A percentile compares a stretch with the other conserved stretches of the same genome.
These are phyloP conservation scores for Microctenopoma steveboyesi DNA, from an alignment of 2,797 vertebrate species.

Conservation along the genomic window DNA sequence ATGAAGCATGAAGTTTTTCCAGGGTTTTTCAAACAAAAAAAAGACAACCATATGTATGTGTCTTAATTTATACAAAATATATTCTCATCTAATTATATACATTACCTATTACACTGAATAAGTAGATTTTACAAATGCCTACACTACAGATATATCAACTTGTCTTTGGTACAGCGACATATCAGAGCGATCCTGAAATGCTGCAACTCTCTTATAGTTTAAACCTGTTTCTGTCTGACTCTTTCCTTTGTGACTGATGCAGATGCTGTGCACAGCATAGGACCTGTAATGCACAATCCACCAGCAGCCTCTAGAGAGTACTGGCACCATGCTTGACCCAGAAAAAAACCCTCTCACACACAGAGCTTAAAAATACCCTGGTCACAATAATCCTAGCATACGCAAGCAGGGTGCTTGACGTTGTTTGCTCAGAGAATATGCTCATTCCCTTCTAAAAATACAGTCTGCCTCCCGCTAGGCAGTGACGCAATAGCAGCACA, in stretches of 20 bases:
- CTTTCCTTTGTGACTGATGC: conserved; percentile 38
- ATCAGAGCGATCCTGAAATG: conserved; percentile 1
- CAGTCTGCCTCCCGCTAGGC: conserved; percentile 56
- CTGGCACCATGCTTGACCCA: conserved; percentile 75
- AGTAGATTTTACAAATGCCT: neutral
- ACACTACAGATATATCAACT: conserved; percentile 9
- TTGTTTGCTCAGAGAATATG: conserved; percentile 77
- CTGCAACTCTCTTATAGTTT: neutral
- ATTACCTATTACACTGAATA: neutral
- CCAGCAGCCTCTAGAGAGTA: conserved; percentile 59
- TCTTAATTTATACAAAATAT: conserved; percentile 2
- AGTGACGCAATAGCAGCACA: conserved; percentile 75
- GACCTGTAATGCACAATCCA: conserved; percentile 48
- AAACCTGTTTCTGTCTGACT: conserved; percentile 20
- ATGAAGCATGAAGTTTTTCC: neutral
- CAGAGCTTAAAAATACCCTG: conserved; percentile 75
- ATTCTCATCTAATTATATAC: neutral
- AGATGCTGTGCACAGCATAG: conserved; percentile 50
- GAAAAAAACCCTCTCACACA: conserved; percentile 71
- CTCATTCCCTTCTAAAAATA: conserved; percentile 82
- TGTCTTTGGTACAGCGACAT: conserved; percentile 1
- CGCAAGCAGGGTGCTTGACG: conserved; percentile 78
- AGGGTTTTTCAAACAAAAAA: neutral
- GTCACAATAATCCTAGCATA: conserved; percentile 81
- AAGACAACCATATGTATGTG: neutral